phyloP scores from a whole-genome alignment of 2,888 invertebrate genomes.

The Polyommatus iphigenia region DNA sequence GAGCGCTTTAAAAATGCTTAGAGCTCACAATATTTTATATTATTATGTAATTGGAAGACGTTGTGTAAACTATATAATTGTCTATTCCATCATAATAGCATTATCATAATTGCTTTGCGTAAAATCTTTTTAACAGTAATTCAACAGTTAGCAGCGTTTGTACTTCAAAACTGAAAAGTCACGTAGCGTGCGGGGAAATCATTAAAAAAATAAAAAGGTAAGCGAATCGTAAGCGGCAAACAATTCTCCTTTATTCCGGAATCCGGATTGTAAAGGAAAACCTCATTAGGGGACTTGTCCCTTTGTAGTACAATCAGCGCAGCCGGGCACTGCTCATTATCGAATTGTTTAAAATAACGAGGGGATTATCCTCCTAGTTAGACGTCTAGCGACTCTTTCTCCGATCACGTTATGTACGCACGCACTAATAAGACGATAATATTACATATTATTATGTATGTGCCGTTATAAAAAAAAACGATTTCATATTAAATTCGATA shows the following conservation, averaged over 20 bases:
- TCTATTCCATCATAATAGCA: too few species aligned
- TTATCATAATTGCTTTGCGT: background rate
- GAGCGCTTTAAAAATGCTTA: too few species aligned
- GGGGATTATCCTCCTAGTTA: slow-evolving; percentile 53
- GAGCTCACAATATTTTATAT: too few species aligned
- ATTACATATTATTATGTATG: too few species aligned
- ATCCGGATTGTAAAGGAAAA: slow-evolving; percentile 53
- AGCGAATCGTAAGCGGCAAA: slow-evolving; percentile 49
- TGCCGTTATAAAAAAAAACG: too few species aligned
- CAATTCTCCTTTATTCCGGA: slow-evolving; percentile 58
- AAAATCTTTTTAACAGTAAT: background rate
- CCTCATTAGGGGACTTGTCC: slow-evolving; percentile 66
- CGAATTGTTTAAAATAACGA: slow-evolving; percentile 79
- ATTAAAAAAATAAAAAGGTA: slow-evolving; percentile 32
- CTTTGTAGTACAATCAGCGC: slow-evolving; percentile 65
- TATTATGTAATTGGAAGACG: too few species aligned
- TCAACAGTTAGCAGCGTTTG: background rate
- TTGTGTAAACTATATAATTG: too few species aligned
- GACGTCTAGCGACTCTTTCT: slow-evolving; percentile 20
- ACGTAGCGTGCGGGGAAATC: slow-evolving; percentile 16
- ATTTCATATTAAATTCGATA: too few species aligned
- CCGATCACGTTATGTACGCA: background rate
- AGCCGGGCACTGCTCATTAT: slow-evolving; percentile 61
- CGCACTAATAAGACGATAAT: too few species aligned
- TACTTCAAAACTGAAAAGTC: slow-evolving; percentile 2